Evolutionary conservation across 2,888 invertebrate genomes (phyloP), one percentile per base, ranked within the genome.

Genomic region (Leptura quadrifasciata): DNA sequence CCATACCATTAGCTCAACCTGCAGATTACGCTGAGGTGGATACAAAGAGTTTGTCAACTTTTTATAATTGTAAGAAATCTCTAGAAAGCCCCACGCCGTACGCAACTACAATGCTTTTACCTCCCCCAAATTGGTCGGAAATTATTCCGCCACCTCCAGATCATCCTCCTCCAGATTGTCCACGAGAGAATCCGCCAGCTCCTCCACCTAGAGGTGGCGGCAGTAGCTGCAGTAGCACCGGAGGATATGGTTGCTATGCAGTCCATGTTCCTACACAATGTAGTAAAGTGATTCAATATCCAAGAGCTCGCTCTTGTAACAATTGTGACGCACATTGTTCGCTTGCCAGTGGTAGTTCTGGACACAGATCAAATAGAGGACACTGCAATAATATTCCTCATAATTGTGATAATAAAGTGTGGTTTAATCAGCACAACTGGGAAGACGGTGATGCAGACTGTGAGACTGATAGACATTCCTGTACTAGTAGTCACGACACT

Each of bases 61-160:
- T 94, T 87, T 94, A 94, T 88, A 93, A 93, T 83, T 91, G 91
- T 83, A 92, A 93, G 86, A 93, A 93, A 87, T 92, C 92, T 73
- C 91, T 92, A 10, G 92, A 92, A 81, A 92, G 93, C 87, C 93
- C 94, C 0, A 93, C 93, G 2, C 95, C 94, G 0, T 95, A 94
- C 88, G 95, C 95, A 17, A 95, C 94, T 0, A 94, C 95, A 12
- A 94, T 94, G 89, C 90, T 94, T 54, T 91, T 94, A 5, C 90
- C 90, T 6, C 89, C 90, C 65, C 91, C 91, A 31, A 91, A 91
- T 85, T 92, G 91, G 91, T 90, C 90, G 57, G 92, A 92, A 85
- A 91, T 92, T 74, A 89, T 92, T 81, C 92, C 92, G 35, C 92
- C 92, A 68, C 92, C 92, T 72, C 92, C 92, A 27, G 91, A 92